Base-by-base conservation (phyloP, 2,113 vertebrate genomes). In the Lepus americanus region DNA sequence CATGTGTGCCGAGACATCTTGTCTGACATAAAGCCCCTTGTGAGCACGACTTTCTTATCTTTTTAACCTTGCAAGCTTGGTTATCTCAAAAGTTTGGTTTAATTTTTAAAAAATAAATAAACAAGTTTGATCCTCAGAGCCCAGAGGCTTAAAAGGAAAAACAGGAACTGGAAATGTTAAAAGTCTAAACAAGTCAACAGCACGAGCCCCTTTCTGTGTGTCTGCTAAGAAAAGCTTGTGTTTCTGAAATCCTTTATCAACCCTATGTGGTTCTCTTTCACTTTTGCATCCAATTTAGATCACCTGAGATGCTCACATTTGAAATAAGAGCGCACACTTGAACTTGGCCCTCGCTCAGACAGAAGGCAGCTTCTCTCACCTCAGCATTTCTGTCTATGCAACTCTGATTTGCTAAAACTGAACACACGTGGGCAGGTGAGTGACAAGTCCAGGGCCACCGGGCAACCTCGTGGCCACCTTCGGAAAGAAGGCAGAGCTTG, bases 121-220 rank as follows among this genome's bases (percentile, higher is more conserved):
- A 95, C 39, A 96, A 93, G 51, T 25, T 85, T 98, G 97, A 98
- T 96, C 97, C 64, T 97, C 95, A 93, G 85, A 96, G 92, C 88
- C 80, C 90, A 96, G 92, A 97, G 84, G 86, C 89, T 97, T 96
- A 2, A 88, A 85, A 90, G 89, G 25, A 90, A 95, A 94, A 96
- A 97, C 61, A 96, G 95, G 95, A 98, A 98, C 90, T 70, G 79
- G 98, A 98, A 98, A 95, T 88, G 96, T 96, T 94, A 95, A 64
- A 95, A 97, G 69, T 3, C 59, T 96, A 97, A 98, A 97, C 93
- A 97, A 98, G 95, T 92, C 97, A 98, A 89, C 53, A 88, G 55
- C 29, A 29, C 9, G 36, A 29, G 78, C 2, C 20, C 3, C 22
- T 92, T 87, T 72, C 27, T 73, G 49, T 61, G 81, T 88, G 87